Base-by-base conservation (phyloP, 2,888 invertebrate genomes). In the Carpatolechia fugitivella region DNA sequence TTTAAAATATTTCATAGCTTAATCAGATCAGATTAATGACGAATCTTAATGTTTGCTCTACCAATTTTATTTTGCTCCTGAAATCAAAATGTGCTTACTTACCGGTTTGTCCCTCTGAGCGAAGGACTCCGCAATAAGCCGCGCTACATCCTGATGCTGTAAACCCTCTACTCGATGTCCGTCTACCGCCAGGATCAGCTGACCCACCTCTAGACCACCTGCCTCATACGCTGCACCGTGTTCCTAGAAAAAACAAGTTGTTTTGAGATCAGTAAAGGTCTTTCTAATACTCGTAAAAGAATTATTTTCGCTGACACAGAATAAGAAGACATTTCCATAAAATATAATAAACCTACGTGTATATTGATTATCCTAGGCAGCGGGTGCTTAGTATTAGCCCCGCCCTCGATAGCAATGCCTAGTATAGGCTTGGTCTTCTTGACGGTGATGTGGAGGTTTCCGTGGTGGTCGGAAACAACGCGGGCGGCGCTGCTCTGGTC, bases 371-470 rank as follows among this genome's bases (percentile, higher is more conserved):
- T 98, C 79, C 98, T 93, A 53, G 98, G 98, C 74, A 98, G 91
- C 55, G 97, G 96, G 87, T 98, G 98, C 77, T 96, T 96, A 46
- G 98, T 98, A 85, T 99, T 98, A 70, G 97, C 96, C 60, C 99
- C 99, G 60, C 99, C 99, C 90, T 98, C 98, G 74, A 99, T 98
- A 61, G 98, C 98, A 75, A 99, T 97, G 65, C 99, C 98, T 70
- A 99, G 93, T 74, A 97, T 97, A 49, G 98, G 96, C 87, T 97
- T 97, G 54, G 95, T 96, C 91, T 98, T 98, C 86, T 96, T 96
- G 66, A 98, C 96, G 65, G 95, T 95, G 72, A 98, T 95, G 80
- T 96, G 93, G 72, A 97, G 92, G 87, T 96, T 96, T 66, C 97
- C 97, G 85, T 96, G 96, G 84, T 96, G 94, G 87, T 97, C 97